Evolutionary conservation across 2,888 invertebrate genomes (phyloP).

Genomic region (Plebejus melissa): DNA sequence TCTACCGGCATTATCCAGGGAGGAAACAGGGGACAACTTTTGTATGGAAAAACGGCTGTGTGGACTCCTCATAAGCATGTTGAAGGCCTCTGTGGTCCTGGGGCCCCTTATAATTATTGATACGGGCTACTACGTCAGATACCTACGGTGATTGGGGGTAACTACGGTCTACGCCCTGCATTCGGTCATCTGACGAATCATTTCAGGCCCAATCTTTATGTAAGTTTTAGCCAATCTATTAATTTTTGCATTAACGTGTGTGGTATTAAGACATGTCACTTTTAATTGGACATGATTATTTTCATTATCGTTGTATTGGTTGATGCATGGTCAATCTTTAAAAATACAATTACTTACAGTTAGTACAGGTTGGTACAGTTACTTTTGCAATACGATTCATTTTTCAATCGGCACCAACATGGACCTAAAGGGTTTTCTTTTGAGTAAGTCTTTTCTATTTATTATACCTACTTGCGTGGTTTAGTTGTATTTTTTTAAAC

Average conservation of each 20-base stretch:
- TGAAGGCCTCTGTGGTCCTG: no score
- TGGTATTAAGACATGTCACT: neutral
- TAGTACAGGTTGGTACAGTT: neutral
- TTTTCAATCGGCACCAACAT: neutral
- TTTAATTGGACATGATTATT: conserved; percentile 3
- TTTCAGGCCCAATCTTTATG: neutral
- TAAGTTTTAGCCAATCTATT: neutral
- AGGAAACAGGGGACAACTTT: no score
- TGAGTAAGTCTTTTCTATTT: neutral
- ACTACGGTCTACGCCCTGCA: no score
- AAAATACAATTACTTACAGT: neutral
- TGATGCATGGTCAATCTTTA: neutral
- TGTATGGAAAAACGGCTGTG: no score
- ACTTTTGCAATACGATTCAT: neutral
- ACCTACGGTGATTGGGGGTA: no score
- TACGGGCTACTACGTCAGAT: no score
- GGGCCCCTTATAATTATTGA: no score
- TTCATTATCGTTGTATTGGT: neutral
- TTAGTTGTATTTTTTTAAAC: neutral
- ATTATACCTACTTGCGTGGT: neutral
- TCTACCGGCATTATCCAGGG: no score
- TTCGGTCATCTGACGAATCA: no score
- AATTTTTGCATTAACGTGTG: neutral
- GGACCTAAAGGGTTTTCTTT: neutral
- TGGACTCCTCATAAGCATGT: no score